Percentiles rank a stretch among this genome's conserved stretches.
phyloP scores from a whole-genome alignment of 1,140 invertebrate genomes.

The Sesamia nonagrioides region DNA sequence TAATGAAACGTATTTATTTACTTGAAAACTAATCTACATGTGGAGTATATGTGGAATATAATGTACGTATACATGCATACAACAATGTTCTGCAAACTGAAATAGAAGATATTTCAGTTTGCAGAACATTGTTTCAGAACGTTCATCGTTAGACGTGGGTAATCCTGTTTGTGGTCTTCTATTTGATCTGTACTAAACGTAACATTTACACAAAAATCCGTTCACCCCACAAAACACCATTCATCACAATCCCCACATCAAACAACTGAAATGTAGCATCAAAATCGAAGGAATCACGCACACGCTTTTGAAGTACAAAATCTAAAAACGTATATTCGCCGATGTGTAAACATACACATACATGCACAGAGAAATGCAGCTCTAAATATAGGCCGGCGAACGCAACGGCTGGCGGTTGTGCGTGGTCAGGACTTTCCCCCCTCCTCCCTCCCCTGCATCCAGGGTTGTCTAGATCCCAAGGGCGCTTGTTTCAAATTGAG shows the following conservation, averaged over 20 bases:
- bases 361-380: constrained; percentile 73
- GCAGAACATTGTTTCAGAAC: too few relatives aligned
- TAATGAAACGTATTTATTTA: not conserved
- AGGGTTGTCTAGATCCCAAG: constrained; percentile 58
- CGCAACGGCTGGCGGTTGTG: constrained; percentile 67
- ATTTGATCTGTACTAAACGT: not conserved
- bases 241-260: not conserved
- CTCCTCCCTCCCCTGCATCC: constrained; percentile 52
- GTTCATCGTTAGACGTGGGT: too few relatives aligned
- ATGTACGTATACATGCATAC: too few relatives aligned
- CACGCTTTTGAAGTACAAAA: constrained; percentile 33
- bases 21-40: not conserved
- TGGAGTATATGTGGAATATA: not conserved
- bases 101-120: too few relatives aligned
- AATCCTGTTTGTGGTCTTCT: too few relatives aligned
- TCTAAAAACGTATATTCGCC: constrained; percentile 44
- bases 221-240: not conserved
- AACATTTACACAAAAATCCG: not conserved
- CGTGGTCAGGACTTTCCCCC: constrained; percentile 77
- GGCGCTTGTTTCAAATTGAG: constrained; percentile 48
- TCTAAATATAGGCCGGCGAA: constrained; percentile 83
- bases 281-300: constrained; percentile 22
- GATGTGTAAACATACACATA: constrained; percentile 63
- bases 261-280: constrained; percentile 19
- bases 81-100: too few relatives aligned